Conservation (phyloP, 2,113 vertebrate genomes). For the Sinocyclocheilus anophthalmus region DNA sequence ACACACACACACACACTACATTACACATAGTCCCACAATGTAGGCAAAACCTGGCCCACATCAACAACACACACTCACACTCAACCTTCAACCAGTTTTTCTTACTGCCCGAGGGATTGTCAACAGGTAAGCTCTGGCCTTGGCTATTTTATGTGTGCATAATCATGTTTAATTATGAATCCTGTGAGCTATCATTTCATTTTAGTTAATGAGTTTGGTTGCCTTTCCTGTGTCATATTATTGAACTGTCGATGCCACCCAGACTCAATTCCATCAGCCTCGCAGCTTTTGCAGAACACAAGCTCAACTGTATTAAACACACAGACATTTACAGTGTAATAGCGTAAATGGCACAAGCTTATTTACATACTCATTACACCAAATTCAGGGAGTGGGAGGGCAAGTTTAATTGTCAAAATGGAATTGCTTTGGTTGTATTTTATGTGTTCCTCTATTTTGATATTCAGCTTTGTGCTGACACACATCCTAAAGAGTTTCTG, state of each 20-base stretch:
- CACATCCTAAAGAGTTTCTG: background rate
- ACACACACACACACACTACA: no score
- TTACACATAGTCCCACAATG: no score
- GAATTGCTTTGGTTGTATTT: background rate
- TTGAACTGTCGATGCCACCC: background rate
- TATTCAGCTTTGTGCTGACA: background rate
- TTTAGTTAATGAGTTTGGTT: conserved; percentile 29
- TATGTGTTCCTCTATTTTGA: background rate
- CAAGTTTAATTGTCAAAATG: conserved; percentile 7
- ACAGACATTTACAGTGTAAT: background rate
- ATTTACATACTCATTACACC: conserved; percentile 19
- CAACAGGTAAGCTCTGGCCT: background rate
- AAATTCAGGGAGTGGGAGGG: conserved; percentile 27
- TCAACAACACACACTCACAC: background rate
- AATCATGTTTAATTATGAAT: conserved; percentile 24
- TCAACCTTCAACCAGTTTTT: background rate
- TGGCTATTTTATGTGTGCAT: conserved; percentile 4
- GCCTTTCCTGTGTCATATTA: conserved; percentile 8
- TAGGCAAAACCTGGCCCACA: background rate
- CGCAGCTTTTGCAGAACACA: background rate
- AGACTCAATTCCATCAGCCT: background rate
- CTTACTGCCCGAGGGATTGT: background rate
- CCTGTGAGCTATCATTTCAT: conserved; percentile 23
- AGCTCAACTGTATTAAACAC: background rate
- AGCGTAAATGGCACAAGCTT: background rate